These are phyloP conservation scores for Epinephelus malabaricus DNA, from an alignment of 2,797 vertebrate genomes.

Conservation along the genomic window DNA sequence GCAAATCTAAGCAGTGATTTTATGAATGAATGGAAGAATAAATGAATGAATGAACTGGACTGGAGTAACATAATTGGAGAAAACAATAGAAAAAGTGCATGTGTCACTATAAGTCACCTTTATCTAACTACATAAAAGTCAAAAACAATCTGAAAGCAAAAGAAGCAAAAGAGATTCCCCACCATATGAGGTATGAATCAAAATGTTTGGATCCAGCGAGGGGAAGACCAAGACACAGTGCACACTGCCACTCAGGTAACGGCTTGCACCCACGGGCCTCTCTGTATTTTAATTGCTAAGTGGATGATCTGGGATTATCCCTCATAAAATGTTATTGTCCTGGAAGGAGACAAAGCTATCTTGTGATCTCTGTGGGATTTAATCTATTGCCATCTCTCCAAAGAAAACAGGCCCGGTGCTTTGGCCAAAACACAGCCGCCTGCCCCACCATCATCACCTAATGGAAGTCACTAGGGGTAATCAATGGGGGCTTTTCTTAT, in stretches of 20 bases:
- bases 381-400: slow-evolving; percentile 82
- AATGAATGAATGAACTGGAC: slow-evolving; percentile 15
- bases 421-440: slow-evolving; percentile 83
- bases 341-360: slow-evolving; percentile 85
- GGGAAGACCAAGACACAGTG: slow-evolving; percentile 24
- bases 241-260: slow-evolving; percentile 56
- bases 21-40: slow-evolving; percentile 28
- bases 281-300: slow-evolving; percentile 86
- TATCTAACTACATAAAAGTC: background rate
- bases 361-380: slow-evolving; percentile 85
- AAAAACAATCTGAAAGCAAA: background rate
- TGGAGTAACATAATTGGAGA: background rate
- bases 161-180: background rate
- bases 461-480: slow-evolving; percentile 79
- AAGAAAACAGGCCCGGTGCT: slow-evolving; percentile 77
- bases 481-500: slow-evolving; percentile 83
- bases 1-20: slow-evolving; percentile 36
- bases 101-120: background rate
- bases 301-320: slow-evolving; percentile 88
- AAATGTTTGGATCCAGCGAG: background rate
- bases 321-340: slow-evolving; percentile 87
- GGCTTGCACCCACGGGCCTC: slow-evolving; percentile 59
- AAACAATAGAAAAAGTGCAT: background rate
- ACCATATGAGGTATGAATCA: background rate
- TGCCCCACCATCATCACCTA: slow-evolving; percentile 78